These are phyloP conservation scores for Pelagia noctiluca DNA, from an alignment of 30 jellyfish, hydroid and myxozoan genomes.

Conservation along the genomic window DNA sequence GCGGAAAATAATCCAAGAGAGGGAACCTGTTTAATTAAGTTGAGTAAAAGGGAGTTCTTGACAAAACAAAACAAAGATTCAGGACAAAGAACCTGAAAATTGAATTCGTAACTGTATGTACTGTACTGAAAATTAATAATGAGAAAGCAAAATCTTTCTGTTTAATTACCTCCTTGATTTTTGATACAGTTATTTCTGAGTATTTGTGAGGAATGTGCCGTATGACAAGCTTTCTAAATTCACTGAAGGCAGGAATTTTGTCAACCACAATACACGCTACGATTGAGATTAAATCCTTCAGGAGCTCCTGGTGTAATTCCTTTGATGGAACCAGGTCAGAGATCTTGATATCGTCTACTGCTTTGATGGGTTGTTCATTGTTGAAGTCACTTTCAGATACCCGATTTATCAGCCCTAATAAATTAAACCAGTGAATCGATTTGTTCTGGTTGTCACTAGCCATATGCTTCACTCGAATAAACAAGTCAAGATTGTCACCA, in stretches of 20 bases:
- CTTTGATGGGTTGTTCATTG: background rate
- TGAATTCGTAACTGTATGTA: background rate
- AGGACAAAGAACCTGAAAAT: too few species aligned
- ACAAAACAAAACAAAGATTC: too few species aligned
- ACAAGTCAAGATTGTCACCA: background rate
- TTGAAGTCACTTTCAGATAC: background rate
- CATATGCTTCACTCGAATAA: background rate
- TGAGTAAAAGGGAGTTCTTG: too few species aligned
- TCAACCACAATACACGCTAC: slow-evolving; percentile 4
- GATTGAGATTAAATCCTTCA: background rate
- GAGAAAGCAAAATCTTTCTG: too few species aligned
- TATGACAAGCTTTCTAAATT: slow-evolving; percentile 4
- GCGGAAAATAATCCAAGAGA: too few species aligned
- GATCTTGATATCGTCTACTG: background rate
- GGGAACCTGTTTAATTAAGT: too few species aligned
- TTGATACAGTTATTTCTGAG: background rate
- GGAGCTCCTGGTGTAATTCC: background rate
- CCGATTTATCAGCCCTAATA: background rate
- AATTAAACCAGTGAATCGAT: background rate
- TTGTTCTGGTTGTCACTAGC: slow-evolving; percentile 2
- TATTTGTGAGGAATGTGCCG: background rate
- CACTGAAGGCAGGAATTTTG: slow-evolving; percentile 1
- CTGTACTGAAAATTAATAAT: background rate
- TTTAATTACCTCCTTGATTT: slow-evolving; percentile 1
- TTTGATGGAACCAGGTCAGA: background rate